Base-by-base conservation (phyloP, 2,888 invertebrate genomes). In the Chirona hameri region DNA sequence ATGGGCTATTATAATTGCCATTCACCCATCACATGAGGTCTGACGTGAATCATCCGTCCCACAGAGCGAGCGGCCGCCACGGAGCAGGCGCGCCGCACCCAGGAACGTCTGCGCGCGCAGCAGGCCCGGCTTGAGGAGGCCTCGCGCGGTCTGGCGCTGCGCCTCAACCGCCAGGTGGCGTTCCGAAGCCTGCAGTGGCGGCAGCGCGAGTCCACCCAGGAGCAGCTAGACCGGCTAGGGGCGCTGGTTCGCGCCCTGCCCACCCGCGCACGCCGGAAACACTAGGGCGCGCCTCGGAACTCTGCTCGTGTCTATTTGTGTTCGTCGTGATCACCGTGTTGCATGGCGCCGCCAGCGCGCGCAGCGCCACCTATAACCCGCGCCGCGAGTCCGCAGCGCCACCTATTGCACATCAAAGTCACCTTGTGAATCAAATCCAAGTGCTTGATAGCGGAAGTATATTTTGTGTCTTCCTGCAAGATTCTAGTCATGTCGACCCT, bases 101-200 rank as follows among this genome's bases (percentile, higher is more conserved):
- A 39, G 21, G 80, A 80, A 18, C 52, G 52, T n/a, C 55, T 80
- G 52, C 80, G 80, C 80, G 80, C 80, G 80, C 80, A 80, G 76
- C 76, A 76, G 39, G 76, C 24, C 24, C 76, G 76, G 21, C 76
- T 76, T 24, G 76, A 76, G 46, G 76, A 76, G 76, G 46, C 39
- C 24, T 76, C 76, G 10, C 76, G 76, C 76, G 27, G 27, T 1
- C 46, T 76, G 76, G 76, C 76, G 76, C 76, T 76, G 76, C 76
- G 76, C 15, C 76, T 76, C 24, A 76, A 76, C 76, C 76, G 76
- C 24, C 76, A 76, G 76, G 76, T 76, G 76, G 76, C 76, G 21
- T 76, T 39, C 76, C 76, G 76, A 21, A 76, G 46, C 46, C 24
- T 46, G 24, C 76, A 46, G 76, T 76, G 76, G 76, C 76, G 46